Base-by-base conservation (phyloP, 2,888 invertebrate genomes). In the Phytoseiulus persimilis region DNA sequence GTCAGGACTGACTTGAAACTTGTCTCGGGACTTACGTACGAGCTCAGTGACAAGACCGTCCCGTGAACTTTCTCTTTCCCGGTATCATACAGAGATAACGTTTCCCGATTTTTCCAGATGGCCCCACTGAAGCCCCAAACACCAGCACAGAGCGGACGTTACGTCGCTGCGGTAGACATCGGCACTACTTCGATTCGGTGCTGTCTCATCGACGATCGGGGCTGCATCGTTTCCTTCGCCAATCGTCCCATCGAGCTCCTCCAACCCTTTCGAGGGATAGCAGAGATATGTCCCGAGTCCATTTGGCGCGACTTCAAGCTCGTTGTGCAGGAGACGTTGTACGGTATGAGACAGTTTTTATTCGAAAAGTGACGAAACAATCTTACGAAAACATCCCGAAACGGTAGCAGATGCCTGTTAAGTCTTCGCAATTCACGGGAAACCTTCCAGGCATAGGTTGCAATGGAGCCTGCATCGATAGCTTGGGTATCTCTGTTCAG, bases 401-500 rank as follows among this genome's bases (percentile, higher is more conserved):
- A 39, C 9, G 39, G 39, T 6, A 39, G 39, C 39, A 9, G 9
- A 39, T 9, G 9, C 39, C 9, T 9, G 5, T 9, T 9, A n/a
- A n/a, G 5, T 39, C 39, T 39, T 39, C 9, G 5, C 9, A 39
- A 3, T 39, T 39, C 39, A 39, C 3, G 39, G 9, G 9, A 3
- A 6, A 9, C 39, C 9, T 39, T 39, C 9, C 39, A 39, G 39
- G 39, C 3, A 39, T 39, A 3, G 39, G 39, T 39, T 39, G 39
- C 39, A 9, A 39, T 9, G 9, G 9, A 39, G 3, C 39, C 9
- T 39, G 39, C 39, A 39, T 39, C 39, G 39, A 39, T 14, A 83
- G 96, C 90, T 93, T 99, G 92, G 96, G 96, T 0, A 95, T 98
- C 91, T 95, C 96, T 0, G 95, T 96, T 0, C 96, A 96, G 92